Conservation (phyloP, 2,113 vertebrate genomes). For the Melanostigma gelatinosum region DNA sequence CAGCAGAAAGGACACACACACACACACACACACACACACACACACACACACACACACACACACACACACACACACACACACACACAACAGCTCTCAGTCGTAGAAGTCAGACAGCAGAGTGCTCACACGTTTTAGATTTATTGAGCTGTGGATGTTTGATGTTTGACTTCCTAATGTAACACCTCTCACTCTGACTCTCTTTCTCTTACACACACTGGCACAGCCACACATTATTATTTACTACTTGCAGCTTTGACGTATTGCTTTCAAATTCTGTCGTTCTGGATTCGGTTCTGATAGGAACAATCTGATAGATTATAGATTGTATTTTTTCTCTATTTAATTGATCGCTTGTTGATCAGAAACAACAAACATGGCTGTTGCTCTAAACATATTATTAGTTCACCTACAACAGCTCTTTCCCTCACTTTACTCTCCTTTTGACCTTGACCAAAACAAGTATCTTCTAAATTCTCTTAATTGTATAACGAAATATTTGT, state of each 20-base stretch:
- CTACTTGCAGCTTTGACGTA: neutral
- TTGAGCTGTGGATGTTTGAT: slow-evolving; percentile 61
- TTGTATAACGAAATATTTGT: neutral
- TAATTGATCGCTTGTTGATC: neutral
- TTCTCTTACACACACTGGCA: neutral
- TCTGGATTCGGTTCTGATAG: neutral
- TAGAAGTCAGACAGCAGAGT: slow-evolving; percentile 31
- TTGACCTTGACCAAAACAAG: slow-evolving; percentile 33
- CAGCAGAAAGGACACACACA: slow-evolving; percentile 28
- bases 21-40: no score
- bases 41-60: neutral
- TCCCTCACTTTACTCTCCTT: slow-evolving; percentile 15
- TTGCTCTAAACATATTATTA: slow-evolving; percentile 20
- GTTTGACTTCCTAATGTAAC: slow-evolving; percentile 41
- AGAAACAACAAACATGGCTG: slow-evolving; percentile 2
- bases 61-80: neutral
- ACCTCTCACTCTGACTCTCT: neutral
- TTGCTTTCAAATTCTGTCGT: neutral
- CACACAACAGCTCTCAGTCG: slow-evolving; percentile 1
- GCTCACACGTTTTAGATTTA: slow-evolving; percentile 42
- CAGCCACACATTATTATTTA: neutral
- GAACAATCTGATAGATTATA: neutral
- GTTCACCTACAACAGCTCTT: slow-evolving; percentile 1
- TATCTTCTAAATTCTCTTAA: neutral
- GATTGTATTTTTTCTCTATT: neutral